Conservation (phyloP, 1,140 invertebrate genomes). For the Caenorhabditis briggsae region DNA sequence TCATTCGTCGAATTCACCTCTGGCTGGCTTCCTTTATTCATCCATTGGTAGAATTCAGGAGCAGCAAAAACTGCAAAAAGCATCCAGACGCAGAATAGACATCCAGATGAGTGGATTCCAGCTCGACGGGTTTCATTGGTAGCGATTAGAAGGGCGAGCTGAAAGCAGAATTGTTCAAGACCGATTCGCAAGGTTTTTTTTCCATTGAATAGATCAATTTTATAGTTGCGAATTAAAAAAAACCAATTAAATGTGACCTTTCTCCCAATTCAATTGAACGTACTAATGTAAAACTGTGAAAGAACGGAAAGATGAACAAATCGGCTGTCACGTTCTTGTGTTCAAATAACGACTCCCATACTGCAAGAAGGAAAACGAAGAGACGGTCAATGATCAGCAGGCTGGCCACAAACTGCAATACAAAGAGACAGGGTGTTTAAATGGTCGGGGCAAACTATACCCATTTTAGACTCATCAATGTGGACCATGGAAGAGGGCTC, state of each 20-base stretch:
- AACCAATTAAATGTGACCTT: too few species aligned
- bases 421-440: not conserved
- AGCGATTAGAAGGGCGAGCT: constrained; percentile 50
- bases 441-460: not conserved
- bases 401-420: constrained; percentile 25
- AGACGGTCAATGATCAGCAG: constrained; percentile 45
- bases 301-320: constrained; percentile 61
- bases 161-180: too few species aligned
- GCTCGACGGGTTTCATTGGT: constrained; percentile 63
- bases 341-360: constrained; percentile 61
- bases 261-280: not conserved
- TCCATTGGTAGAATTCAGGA: constrained; percentile 68
- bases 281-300: constrained; percentile 64
- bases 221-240: too few species aligned
- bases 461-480: constrained; percentile 67
- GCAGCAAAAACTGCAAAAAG: constrained; percentile 60
- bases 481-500: constrained; percentile 63
- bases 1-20: constrained; percentile 35
- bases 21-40: constrained; percentile 64
- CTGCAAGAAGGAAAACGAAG: constrained; percentile 56
- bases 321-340: constrained; percentile 60
- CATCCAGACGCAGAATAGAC: constrained; percentile 65
- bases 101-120: constrained; percentile 65
- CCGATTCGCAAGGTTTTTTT: too few species aligned
- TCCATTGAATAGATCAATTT: too few species aligned